Percentiles rank a stretch among this genome's conserved stretches.
These are phyloP conservation scores for Athalia rosae DNA, from an alignment of 2,888 invertebrate species.

Conservation along the genomic window DNA sequence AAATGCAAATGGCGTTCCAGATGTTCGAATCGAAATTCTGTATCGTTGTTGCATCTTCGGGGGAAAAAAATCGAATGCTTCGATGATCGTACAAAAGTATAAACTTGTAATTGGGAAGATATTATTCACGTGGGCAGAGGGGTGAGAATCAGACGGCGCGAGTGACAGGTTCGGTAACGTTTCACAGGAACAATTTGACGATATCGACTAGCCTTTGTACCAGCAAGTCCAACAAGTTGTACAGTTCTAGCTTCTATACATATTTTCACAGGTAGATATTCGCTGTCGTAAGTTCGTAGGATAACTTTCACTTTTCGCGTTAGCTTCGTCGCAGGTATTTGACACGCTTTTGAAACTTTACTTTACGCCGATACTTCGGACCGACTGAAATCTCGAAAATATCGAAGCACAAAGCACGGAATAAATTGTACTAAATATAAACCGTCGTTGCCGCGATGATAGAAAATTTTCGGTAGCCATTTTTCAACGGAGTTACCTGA, in stretches of 20 bases:
- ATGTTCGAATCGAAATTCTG: no score
- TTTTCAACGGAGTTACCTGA: not conserved
- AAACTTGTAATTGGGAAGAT: no score
- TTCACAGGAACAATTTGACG: no score
- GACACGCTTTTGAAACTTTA: conserved; percentile 9
- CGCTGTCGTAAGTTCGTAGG: conserved; percentile 7
- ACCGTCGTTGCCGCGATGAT: not conserved
- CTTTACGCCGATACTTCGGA: not conserved
- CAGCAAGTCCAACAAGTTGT: conserved; percentile 37
- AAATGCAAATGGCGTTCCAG: no score
- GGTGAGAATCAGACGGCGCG: no score
- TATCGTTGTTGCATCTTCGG: no score
- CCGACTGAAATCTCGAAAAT: not conserved
- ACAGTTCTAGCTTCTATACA: conserved; percentile 1
- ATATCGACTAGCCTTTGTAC: not conserved
- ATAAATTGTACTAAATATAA: not conserved
- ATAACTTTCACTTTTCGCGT: conserved; percentile 38
- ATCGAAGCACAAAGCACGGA: not conserved
- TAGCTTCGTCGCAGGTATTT: not conserved
- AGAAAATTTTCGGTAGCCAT: not conserved
- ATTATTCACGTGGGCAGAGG: no score
- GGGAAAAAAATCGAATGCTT: no score
- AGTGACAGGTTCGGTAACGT: no score
- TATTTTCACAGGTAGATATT: conserved; percentile 23
- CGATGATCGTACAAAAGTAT: no score